Conservation (phyloP, 2,113 vertebrate species). For the Peromyscus maniculatus region DNA sequence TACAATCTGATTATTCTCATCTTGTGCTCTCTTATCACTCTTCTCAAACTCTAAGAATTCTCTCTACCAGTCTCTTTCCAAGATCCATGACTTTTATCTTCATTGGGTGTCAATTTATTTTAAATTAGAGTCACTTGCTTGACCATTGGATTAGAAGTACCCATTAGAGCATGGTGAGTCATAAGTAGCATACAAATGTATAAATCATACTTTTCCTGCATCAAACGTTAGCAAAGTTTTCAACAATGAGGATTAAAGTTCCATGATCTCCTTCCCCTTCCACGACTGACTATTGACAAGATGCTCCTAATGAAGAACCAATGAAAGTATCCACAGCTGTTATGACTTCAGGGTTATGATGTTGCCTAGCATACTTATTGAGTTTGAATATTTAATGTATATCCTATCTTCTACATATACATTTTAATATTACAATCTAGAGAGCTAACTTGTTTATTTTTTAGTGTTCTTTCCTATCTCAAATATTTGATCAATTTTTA, state of each 20-base stretch:
- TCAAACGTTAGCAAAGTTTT: not conserved
- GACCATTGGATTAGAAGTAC: not conserved
- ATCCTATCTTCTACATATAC: not conserved
- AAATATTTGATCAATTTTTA: not conserved
- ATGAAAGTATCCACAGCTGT: not conserved
- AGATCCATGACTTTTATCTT: not conserved
- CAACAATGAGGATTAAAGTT: not conserved
- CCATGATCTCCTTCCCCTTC: not conserved
- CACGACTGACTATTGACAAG: not conserved
- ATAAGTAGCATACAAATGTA: not conserved
- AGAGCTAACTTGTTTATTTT: not conserved
- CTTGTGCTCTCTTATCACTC: not conserved
- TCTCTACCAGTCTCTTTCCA: not conserved
- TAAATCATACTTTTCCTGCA: not conserved
- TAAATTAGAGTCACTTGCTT: no score
- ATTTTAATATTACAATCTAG: not conserved
- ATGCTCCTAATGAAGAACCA: not conserved
- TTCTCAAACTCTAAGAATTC: not conserved
- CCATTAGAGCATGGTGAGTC: not conserved
- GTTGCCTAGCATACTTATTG: not conserved
- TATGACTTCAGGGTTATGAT: not conserved
- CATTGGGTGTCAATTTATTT: not conserved
- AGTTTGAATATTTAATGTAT: not conserved
- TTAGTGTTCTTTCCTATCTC: not conserved
- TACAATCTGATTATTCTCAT: not conserved